These are phyloP conservation scores for Trichosurus vulpecula DNA, from an alignment of 2,797 vertebrate species.

Conservation along the genomic window DNA sequence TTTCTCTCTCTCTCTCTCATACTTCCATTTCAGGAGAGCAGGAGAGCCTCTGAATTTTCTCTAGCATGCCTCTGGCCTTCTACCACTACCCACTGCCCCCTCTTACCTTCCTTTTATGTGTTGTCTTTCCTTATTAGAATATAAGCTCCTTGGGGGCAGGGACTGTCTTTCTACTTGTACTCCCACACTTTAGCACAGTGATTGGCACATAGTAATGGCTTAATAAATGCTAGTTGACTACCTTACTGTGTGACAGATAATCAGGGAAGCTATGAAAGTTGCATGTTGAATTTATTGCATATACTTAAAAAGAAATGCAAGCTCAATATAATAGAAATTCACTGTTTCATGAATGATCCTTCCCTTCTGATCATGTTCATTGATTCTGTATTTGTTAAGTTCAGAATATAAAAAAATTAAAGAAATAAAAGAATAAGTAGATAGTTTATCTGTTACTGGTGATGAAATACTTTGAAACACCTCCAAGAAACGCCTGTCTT, in stretches of 20 bases:
- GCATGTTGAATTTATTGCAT: not conserved
- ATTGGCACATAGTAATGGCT: not conserved
- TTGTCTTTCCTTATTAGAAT: not conserved
- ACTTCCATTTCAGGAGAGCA: not conserved
- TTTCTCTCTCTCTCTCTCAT: not conserved
- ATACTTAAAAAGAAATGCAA: not conserved
- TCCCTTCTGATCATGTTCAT: not conserved
- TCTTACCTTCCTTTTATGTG: not conserved
- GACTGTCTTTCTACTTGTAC: not conserved
- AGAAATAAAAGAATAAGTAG: not conserved
- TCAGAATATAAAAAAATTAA: not conserved
- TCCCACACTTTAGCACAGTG: not conserved
- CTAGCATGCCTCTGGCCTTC: not conserved
- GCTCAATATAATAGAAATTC: not conserved
- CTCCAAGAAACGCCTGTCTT: constrained; percentile 61
- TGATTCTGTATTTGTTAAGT: not conserved
- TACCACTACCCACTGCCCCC: not conserved
- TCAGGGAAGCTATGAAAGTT: not conserved
- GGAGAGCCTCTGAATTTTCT: not conserved
- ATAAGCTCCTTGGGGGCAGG: not conserved
- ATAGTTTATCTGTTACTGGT: constrained; percentile 24
- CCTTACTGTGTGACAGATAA: not conserved
- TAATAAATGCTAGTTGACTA: not conserved
- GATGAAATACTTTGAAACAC: constrained; percentile 37
- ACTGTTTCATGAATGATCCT: not conserved